Conservation (phyloP, 2,888 invertebrate genomes). For the Drosophila melanosoma region DNA sequence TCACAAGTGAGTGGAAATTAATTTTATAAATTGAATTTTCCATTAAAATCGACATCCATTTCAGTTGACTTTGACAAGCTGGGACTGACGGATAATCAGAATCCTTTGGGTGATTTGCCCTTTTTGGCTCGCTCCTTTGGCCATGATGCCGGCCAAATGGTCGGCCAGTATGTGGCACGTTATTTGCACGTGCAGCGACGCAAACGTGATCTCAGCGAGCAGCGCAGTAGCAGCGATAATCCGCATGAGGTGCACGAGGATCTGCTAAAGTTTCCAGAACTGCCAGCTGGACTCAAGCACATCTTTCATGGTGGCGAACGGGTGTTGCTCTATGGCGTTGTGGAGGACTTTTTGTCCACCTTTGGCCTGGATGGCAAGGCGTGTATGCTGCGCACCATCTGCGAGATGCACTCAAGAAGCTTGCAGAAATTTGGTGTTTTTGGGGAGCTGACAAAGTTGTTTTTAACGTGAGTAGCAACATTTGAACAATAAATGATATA, state of each 20-base stretch:
- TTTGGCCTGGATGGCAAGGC: constrained; percentile 93
- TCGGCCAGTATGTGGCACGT: constrained; percentile 90
- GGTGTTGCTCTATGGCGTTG: constrained; percentile 90
- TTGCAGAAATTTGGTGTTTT: constrained; percentile 91
- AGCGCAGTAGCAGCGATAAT: constrained; percentile 46
- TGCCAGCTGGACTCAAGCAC: constrained; percentile 85
- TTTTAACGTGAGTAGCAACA: constrained; percentile 89
- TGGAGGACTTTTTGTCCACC: constrained; percentile 92
- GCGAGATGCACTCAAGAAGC: constrained; percentile 93
- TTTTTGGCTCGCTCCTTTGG: constrained; percentile 91
- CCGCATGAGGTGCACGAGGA: constrained; percentile 66
- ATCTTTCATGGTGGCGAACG: constrained; percentile 92
- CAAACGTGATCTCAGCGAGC: constrained; percentile 85
- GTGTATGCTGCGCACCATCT: constrained; percentile 92
- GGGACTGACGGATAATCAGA: constrained; percentile 94
- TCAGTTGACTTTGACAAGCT: constrained; percentile 94
- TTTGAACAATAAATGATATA: neutral
- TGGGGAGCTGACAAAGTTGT: constrained; percentile 92
- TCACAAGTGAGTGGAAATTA: constrained; percentile 90
- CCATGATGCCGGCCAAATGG: constrained; percentile 88
- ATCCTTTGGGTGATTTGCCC: constrained; percentile 92
- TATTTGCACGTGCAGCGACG: constrained; percentile 87
- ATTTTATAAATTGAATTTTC: constrained; percentile 2
- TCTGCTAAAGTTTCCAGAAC: constrained; percentile 77
- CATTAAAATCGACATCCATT: constrained; percentile 15